Base-by-base conservation (phyloP, 1,140 invertebrate species). In the Meloidogyne hapla region DNA sequence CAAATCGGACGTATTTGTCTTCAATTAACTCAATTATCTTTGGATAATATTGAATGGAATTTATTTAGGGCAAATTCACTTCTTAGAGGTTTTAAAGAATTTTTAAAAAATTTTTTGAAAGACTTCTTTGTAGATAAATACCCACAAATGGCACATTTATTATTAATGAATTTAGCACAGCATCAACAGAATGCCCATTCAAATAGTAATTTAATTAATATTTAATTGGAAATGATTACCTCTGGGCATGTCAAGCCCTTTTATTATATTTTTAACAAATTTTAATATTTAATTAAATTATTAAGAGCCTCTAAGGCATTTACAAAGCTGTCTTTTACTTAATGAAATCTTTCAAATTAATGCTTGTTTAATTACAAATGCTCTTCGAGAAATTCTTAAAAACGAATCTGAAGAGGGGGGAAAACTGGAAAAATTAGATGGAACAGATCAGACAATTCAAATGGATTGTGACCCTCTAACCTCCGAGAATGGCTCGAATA, bases 81-180 rank as follows among this genome's bases (percentile, higher is more conserved):
- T 21, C 3, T 75, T 0, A 75, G 63, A 45, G 63, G 63, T 75
- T 66, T 40, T 64, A 8, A 8, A 33, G 9, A 33, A 33, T 25
- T 64, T 25, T 64, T 15, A 10, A 15, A 64, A 64, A 15, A 64
- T 13, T 64, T 18, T 74, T 25, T 74, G 13, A 75, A 38, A 12
- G 5, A 25, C 12, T 21, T 75, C 74, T 42, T 15, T 15, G n/a
- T 38, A 77, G 76, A 77, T 63, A 77, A 77, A 68, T 25, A 18
- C 21, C 76, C 70, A n/a, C 75, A 75, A 42, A 77, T 77, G 61
- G 63, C 38, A 48, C 76, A 40, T 10, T 56, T 75, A 33, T 18
- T 77, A 12, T 74, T 63, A 23, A 15, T 67, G 10, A 77, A 78
- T 66, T 33, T 77, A 9, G 33, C 65, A 33, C 75, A 77, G 2